Base-by-base conservation (phyloP, 2,113 vertebrate genomes). In the Microcebus tavaratra region DNA sequence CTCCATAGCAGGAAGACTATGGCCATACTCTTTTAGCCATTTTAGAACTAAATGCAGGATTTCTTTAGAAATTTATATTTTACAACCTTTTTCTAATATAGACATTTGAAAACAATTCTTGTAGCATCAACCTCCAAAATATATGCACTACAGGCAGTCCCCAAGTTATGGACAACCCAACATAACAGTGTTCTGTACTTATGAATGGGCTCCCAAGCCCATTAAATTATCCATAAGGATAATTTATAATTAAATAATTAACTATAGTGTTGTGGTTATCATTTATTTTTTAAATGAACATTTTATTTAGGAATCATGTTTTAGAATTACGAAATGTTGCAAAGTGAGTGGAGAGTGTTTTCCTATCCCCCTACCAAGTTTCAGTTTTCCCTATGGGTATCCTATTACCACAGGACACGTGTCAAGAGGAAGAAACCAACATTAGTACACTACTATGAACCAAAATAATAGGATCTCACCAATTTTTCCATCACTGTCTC, bases 321-420 rank as follows among this genome's bases (percentile, higher is more conserved):
- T 83, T 29, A 45, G 4, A 6, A 48, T 75, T 42, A 53, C 1
- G 20, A 55, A 84, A 61, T 31, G 6, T 65, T 63, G 5, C 34
- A 31, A 63, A 75, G 7, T 34, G 27, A 31, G 4, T 25, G 1
- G 4, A 36, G n/a, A 39, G 1, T 67, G 14, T 81, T 84, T 48
- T 4, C 15, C 7, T 78, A 21, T 21, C 14, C 0, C 0, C 0
- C 2, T 12, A 15, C 3, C 5, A 59, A 34, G 9, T 34, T 55
- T 6, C 9, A 90, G 31, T 84, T 53, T 67, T 6, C 8, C 5
- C 42, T 53, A 7, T 57, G 55, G 55, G 55, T 57, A 57, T 20
- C 18, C 4, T 11, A 5, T 53, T n/a, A 50, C 4, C 18, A 31
- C 2, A 68, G 42, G 25, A 18, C 8, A 45, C 10, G 14, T 89